These are phyloP conservation scores for Parnassius mnemosyne DNA, from an alignment of 2,888 invertebrate genomes.

Conservation along the genomic window DNA sequence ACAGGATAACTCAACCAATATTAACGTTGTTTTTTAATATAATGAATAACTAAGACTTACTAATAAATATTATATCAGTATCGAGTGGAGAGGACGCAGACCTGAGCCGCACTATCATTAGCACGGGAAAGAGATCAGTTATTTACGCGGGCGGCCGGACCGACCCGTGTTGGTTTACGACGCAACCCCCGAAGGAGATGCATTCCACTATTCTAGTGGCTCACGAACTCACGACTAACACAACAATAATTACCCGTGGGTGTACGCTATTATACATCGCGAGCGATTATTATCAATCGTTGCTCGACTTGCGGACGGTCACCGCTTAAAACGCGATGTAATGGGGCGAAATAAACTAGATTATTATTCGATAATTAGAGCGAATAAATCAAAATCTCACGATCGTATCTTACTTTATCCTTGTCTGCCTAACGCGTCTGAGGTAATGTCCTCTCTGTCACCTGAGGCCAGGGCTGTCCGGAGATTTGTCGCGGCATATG, in stretches of 20 bases:
- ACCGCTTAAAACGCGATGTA: conserved; percentile 75
- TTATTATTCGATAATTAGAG: conserved; percentile 76
- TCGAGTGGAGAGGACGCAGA: conserved; percentile 62
- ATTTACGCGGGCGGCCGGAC: conserved; percentile 62
- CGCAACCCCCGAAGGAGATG: conserved; percentile 81
- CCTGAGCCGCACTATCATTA: conserved; percentile 74
- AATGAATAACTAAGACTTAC: not conserved
- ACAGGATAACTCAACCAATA: too few species aligned
- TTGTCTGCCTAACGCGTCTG: conserved; percentile 39
- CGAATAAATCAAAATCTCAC: conserved; percentile 75
- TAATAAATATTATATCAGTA: conserved; percentile 73
- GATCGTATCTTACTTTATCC: conserved; percentile 49
- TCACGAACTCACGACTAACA: conserved; percentile 80
- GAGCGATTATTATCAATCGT: conserved; percentile 80
- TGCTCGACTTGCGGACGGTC: conserved; percentile 73
- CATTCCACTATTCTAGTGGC: conserved; percentile 76
- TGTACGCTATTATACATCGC: conserved; percentile 81
- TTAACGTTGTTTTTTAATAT: too few species aligned
- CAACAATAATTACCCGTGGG: conserved; percentile 81
- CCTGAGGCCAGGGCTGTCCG: conserved; percentile 49
- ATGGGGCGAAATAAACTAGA: conserved; percentile 78
- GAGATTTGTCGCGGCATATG: conserved; percentile 55
- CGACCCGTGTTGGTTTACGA: conserved; percentile 75
- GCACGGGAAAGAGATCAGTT: conserved; percentile 76
- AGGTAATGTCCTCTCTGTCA: conserved; percentile 46